These are phyloP conservation scores for Hemibagrus guttatus DNA, from an alignment of 2,797 vertebrate species.

Conservation along the genomic window DNA sequence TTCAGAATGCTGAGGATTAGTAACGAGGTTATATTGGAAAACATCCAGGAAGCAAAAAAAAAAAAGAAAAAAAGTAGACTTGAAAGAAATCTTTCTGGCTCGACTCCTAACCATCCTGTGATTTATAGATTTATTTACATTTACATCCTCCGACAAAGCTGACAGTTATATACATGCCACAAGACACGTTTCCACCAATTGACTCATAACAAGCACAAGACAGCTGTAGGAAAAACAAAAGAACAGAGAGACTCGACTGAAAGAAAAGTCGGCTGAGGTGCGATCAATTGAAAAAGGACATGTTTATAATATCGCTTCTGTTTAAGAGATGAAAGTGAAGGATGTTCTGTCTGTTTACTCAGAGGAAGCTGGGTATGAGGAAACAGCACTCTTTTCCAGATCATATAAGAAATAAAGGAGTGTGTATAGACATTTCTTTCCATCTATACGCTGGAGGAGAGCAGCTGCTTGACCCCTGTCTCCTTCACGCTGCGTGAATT, in stretches of 20 bases:
- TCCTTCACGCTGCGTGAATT: conserved; percentile 51
- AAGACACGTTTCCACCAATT: conserved; percentile 26
- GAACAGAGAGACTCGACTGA: background rate
- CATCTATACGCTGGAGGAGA: conserved; percentile 11
- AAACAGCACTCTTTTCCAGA: conserved; percentile 41
- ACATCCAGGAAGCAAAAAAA: background rate
- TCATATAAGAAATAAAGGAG: conserved; percentile 44
- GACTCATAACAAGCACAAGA: conserved; percentile 8
- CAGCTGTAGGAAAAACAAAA: conserved; percentile 18
- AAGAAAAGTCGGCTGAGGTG: conserved; percentile 10
- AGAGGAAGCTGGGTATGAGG: conserved; percentile 46
- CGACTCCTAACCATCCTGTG: conserved; percentile 14
- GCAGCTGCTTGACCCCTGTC: conserved; percentile 55
- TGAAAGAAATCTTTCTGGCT: background rate
- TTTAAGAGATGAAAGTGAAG: conserved; percentile 51
- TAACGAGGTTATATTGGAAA: background rate
- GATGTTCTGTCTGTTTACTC: conserved; percentile 46
- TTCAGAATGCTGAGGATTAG: background rate
- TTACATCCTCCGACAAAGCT: conserved; percentile 1
- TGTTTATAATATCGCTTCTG: conserved; percentile 35
- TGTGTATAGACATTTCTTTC: conserved; percentile 25
- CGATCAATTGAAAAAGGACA: conserved; percentile 28
- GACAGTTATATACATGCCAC: conserved; percentile 5
- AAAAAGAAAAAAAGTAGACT: background rate
- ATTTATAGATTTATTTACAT: conserved; percentile 22